Conservation (phyloP, 2,888 invertebrate genomes). For the Yponomeuta sedellus region DNA sequence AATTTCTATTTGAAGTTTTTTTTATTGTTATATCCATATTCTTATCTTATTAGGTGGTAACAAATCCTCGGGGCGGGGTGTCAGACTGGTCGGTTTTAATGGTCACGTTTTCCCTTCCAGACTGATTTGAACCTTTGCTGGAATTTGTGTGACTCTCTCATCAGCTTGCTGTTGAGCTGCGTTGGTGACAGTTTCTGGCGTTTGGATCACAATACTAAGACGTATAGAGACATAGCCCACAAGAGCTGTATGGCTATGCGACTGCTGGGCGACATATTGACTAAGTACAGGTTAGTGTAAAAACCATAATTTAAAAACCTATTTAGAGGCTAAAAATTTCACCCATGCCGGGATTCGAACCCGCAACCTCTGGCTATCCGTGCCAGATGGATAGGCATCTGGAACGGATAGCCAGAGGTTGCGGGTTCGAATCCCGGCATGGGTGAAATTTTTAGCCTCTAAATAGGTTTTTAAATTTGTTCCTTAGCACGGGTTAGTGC, state of each 20-base stretch:
- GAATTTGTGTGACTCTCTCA: constrained; percentile 61
- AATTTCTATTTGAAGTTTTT: too few species aligned
- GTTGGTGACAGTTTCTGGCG: constrained; percentile 76
- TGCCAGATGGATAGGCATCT: too few species aligned
- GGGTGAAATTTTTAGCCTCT: too few species aligned
- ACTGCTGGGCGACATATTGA: constrained; percentile 75
- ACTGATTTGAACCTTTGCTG: constrained; percentile 65
- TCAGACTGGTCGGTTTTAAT: neutral
- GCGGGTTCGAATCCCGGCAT: too few species aligned
- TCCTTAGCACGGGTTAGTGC: constrained; percentile 70
- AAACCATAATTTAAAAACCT: too few species aligned
- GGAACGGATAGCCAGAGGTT: too few species aligned
- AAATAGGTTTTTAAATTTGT: too few species aligned
- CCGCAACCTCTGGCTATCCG: too few species aligned
- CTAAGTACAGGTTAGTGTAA: constrained; percentile 67
- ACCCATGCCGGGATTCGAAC: too few species aligned
- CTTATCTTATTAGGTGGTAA: too few species aligned
- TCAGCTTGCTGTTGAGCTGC: constrained; percentile 70
- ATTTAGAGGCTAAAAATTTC: too few species aligned
- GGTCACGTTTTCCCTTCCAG: constrained; percentile 43
- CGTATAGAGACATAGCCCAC: constrained; percentile 64
- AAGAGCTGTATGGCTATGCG: constrained; percentile 74
- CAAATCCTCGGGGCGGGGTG: neutral
- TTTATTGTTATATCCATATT: too few species aligned
- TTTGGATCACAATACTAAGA: constrained; percentile 53